A percentile compares a stretch with the other conserved stretches of the same genome.
Conservation (phyloP, 2,797 vertebrate species). For the Triplophysa yarkandensis region DNA sequence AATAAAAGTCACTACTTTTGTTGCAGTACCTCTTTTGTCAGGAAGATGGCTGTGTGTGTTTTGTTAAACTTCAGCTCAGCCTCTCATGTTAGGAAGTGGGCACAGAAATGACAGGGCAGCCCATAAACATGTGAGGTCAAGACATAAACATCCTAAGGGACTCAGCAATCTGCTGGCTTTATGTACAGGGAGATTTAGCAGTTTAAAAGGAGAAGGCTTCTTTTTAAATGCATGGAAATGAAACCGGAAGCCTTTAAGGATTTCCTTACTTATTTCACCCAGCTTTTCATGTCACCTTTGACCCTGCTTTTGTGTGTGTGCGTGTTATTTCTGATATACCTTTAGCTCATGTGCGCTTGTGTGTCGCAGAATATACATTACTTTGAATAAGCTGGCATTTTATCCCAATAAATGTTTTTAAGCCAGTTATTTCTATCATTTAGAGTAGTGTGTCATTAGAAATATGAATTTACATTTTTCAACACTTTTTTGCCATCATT, state of each 20-base stretch:
- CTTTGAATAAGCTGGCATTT: no score
- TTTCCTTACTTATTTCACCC: constrained; percentile 59
- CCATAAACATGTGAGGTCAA: constrained; percentile 65
- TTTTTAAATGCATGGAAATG: constrained; percentile 73
- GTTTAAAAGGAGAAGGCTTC: constrained; percentile 67
- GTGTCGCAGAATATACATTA: no score
- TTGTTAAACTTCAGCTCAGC: constrained; percentile 36
- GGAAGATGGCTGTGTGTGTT: constrained; percentile 72
- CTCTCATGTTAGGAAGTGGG: constrained; percentile 38
- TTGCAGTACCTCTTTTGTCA: constrained; percentile 46
- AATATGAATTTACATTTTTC: no score
- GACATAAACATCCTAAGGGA: constrained; percentile 66
- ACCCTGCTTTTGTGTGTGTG: constrained; percentile 24
- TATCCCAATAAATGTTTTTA: no score
- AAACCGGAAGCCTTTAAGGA: constrained; percentile 72
- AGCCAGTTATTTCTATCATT: no score
- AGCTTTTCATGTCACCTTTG: constrained; percentile 40
- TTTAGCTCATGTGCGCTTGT: no score
- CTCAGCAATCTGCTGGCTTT: constrained; percentile 50
- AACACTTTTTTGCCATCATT: no score
- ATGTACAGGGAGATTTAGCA: constrained; percentile 70
- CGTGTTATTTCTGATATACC: constrained; percentile 4
- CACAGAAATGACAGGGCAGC: constrained; percentile 66
- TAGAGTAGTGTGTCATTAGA: no score
- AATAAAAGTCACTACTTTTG: background rate